Base-by-base conservation (phyloP, 2,113 vertebrate genomes). In the Fulmarus glacialis region DNA sequence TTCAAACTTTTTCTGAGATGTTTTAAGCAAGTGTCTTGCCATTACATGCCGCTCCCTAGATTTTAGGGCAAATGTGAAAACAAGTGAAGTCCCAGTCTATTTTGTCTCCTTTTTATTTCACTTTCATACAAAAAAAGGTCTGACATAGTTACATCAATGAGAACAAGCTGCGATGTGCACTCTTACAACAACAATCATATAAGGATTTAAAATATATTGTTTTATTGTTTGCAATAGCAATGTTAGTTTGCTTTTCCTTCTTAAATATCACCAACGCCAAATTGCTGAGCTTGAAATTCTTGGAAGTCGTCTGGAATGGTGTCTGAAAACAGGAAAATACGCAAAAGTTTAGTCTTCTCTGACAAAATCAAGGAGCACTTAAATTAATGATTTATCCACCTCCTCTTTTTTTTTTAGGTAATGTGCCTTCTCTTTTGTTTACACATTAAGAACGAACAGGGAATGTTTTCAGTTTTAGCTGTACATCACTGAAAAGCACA, bases 281-380 rank as follows among this genome's bases (percentile, higher is more conserved):
- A 97, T 62, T 98, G 97, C 97, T 99, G 98, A 68, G 98, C 96
- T 86, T 97, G 98, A 90, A 99, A 98, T 85, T 99, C 99, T 94
- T 99, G 97, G 43, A 99, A 99, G 97, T 99, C 99, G 78, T 98
- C 98, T 80, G 99, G 99, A 93, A 99, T 99, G 67, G 99, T 99
- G 78, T 99, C 99, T 99, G 98, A 70, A 95, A 98, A 85, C 45
- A 82, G 90, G n/a, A 96, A 84, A 86, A 67, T 7, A 84, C 0
- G 12, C 30, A 78, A 6, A 60, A 59, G 19, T 82, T 98, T 36
- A 97, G 36, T 52, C 5, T 70, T 14, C 63, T 64, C 55, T 42
- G 19, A 68, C 34, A 88, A 77, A 93, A 93, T 34, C 30, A 32
- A 45, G 68, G 30, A 67, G 13, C 18, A 50, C 32, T 67, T 80